Base-by-base conservation (phyloP, 2,113 vertebrate genomes). In the Hyla sarda region DNA sequence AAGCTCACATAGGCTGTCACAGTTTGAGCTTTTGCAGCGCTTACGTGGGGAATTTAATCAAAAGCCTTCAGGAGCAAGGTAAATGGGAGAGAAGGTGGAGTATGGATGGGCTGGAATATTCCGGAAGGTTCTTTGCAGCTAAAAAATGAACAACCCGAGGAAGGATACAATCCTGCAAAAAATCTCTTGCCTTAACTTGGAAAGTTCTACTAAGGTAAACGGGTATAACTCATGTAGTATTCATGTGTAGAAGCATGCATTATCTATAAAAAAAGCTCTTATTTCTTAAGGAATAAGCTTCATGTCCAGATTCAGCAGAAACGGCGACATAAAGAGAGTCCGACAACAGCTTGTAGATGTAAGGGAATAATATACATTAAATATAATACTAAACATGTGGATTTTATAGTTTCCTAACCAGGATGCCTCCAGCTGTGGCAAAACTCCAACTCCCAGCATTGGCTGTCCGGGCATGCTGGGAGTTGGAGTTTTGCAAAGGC, bases 181-280 rank as follows among this genome's bases (percentile, higher is more conserved):
- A 92, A 93, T 93, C 67, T 94, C 93, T 82, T 80, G 77, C 54
- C 90, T 95, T n/a, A 92, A 93, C 88, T 84, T 91, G 88, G 96
- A 95, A 60, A 93, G 93, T 94, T 97, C 97, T 92, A 98, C 95
- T 92, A 96, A 97, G 97, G 97, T 98, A 97, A n/a, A 90, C 5
- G 28, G 60, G 16, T 21, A 14, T 34, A 65, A 32, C 62, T 19
- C 19, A 3, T 19, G 2, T 5, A 16, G 41, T 41, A 19, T 19
- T 1, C 25, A 28, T 28, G 25, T 30, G 2, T 19, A 69, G 30
- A 34, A 19, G n/a, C 28, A 19, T 67, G 4, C 28, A 30, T 25
- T 34, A 19, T 67, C 12, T 65, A 30, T 16, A 10, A 48, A 2
- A 65, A 41, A 41, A 41, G 41, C n/a, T n/a, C n/a, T n/a, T 41